Evolutionary conservation across 2,113 vertebrate genomes (phyloP), one percentile per base, ranked within the genome.

Genomic region (Pelecanoides urinatrix): DNA sequence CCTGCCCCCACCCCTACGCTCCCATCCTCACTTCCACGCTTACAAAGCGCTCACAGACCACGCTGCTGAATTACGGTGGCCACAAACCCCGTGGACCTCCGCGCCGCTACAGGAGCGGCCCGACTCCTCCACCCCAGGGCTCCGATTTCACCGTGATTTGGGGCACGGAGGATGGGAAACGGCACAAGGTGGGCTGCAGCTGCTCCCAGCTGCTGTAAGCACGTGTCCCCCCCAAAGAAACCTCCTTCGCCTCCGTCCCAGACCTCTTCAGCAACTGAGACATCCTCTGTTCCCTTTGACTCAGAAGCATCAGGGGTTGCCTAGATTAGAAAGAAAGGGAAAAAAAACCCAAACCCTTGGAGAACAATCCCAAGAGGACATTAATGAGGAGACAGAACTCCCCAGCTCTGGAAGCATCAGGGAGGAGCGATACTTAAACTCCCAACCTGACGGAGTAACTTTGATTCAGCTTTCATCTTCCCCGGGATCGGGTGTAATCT

Each of bases 201-300:
- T 98, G 97, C 71, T 91, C 82, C 19, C 97, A 98, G 98, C 97
- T 98, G 97, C 97, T 88, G 13, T 2, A 22, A 87, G 59, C 63
- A 62, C 1, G 0, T 44, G 23, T n/a, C 14, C 61, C 59, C 56
- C 59, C 56, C 38, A 38, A 52, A 21, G 13, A 65, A 61, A 25
- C 47, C 42, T 88, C 61, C 77, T 75, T 17, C 19, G 44, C 74
- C 74, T 90, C 62, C 55, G 42, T 3, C 72, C 52, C 86, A 86
- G 75, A 58, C 62, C 82, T 52, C 87, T 40, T 32, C 49, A 91
- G 65, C 70, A 86, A 47, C 59, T 5, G 8, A 87, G 94, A 86
- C 26, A 10, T n/a, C 63, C 58, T 70, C 66, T 30, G 15, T 10
- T 91, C 86, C 34, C 61, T 92, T 49, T 40, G 50, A 68, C 71